A percentile compares a stretch with the other conserved stretches of the same genome.
phyloP scores from a whole-genome alignment of 2,797 vertebrate genomes.

The Heterohyrax brucei region DNA sequence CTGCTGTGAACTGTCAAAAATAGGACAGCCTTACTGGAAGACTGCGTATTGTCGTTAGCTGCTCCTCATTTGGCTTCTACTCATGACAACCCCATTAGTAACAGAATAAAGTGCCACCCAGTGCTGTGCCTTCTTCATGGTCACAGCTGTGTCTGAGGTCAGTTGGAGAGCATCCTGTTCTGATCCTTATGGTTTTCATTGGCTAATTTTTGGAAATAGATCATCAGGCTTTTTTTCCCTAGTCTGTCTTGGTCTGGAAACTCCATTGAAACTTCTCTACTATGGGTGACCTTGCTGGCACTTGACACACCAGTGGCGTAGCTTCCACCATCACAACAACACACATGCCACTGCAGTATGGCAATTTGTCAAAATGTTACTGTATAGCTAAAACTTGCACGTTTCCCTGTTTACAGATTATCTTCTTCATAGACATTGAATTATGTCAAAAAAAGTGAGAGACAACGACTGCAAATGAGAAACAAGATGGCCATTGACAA shows the following conservation, averaged over 20 bases:
- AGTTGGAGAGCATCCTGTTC: neutral
- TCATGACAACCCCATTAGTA: too few relatives aligned
- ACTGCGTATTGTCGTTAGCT: neutral
- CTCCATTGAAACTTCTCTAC: neutral
- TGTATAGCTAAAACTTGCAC: neutral
- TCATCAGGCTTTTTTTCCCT: neutral
- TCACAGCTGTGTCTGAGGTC: neutral
- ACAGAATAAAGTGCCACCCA: too few relatives aligned
- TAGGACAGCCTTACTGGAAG: too few relatives aligned
- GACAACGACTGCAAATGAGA: neutral
- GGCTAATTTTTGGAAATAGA: neutral
- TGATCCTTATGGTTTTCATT: neutral
- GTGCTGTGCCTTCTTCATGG: too few relatives aligned
- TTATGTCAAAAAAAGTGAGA: conserved; percentile 6
- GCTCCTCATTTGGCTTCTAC: too few relatives aligned
- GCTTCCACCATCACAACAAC: neutral
- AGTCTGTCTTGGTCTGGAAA: neutral
- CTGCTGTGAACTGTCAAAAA: too few relatives aligned
- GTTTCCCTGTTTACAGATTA: neutral
- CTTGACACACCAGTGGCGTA: neutral
- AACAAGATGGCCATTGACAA: neutral
- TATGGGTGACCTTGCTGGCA: neutral
- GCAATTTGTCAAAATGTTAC: conserved; percentile 17
- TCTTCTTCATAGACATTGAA: neutral
- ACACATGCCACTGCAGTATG: too few relatives aligned